Evolutionary conservation across 2,113 vertebrate species (phyloP).

Genomic region (Perccottus glenii): DNA sequence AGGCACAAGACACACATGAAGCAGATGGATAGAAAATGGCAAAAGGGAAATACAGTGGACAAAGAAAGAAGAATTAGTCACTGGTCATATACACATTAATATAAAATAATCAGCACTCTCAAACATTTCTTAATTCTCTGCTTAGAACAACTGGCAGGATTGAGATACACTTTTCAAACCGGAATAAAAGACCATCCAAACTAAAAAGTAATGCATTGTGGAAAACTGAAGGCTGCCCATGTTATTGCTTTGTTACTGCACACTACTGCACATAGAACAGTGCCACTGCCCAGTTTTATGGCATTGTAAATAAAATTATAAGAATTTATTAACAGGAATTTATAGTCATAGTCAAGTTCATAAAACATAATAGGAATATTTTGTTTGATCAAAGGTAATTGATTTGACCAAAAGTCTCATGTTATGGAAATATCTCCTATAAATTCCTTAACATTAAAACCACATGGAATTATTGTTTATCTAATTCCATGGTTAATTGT

Average conservation of each 20-base stretch:
- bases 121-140: too few species aligned
- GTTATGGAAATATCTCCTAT: conserved; percentile 8
- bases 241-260: conserved; percentile 12
- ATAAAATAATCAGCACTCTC: neutral
- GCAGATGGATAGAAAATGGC: neutral
- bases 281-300: conserved; percentile 31
- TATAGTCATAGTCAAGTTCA: conserved; percentile 17
- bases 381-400: too few species aligned
- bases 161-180: too few species aligned
- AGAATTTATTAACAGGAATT: conserved; percentile 50
- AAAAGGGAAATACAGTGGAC: neutral
- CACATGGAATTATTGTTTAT: conserved; percentile 48
- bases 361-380: too few species aligned
- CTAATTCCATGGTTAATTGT: conserved; percentile 51
- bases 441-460: conserved; percentile 42
- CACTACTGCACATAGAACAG: conserved; percentile 30
- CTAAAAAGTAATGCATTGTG: neutral
- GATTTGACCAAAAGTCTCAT: too few species aligned
- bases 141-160: conserved; percentile 5
- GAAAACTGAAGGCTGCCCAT: conserved; percentile 40
- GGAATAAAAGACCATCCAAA: too few species aligned
- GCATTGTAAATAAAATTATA: conserved; percentile 4
- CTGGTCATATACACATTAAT: neutral
- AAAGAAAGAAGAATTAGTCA: neutral
- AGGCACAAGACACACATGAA: neutral